Evolutionary conservation across 2,888 invertebrate genomes (phyloP).

Genomic region (Anoncus sp.): DNA sequence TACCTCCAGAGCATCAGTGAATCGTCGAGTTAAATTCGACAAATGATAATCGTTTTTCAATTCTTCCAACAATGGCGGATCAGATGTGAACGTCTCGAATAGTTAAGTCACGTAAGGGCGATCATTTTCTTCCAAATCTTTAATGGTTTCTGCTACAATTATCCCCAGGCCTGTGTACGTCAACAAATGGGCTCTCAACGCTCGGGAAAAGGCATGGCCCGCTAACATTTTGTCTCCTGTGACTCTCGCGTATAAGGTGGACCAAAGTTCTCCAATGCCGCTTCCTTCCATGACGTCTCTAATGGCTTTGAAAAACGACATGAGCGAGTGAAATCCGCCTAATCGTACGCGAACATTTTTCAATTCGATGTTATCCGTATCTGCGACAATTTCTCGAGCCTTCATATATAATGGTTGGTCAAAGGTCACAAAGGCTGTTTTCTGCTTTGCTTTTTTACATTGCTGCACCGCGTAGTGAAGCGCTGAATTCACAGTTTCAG

Average conservation of each 20-base stretch:
- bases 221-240: constrained; percentile 32
- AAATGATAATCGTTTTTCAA: neutral
- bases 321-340: no score
- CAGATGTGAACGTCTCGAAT: constrained; percentile 3
- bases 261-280: constrained; percentile 58
- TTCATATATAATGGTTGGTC: constrained; percentile 68
- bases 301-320: no score
- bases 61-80: neutral
- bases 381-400: constrained; percentile 67
- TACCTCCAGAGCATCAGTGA: neutral
- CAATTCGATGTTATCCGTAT: no score
- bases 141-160: neutral
- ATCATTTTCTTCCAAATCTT: neutral
- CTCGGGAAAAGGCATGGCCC: constrained; percentile 23
- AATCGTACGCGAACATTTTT: constrained; percentile 51
- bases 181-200: constrained; percentile 25
- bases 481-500: constrained; percentile 36
- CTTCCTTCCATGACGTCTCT: constrained; percentile 62
- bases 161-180: constrained; percentile 32
- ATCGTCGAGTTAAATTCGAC: neutral
- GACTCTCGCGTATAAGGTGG: constrained; percentile 41
- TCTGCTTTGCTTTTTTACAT: constrained; percentile 42
- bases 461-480: constrained; percentile 42
- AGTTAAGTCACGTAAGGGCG: neutral
- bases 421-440: constrained; percentile 64